phyloP scores from a whole-genome alignment of 2,113 vertebrate genomes.

The Strigops habroptila region DNA sequence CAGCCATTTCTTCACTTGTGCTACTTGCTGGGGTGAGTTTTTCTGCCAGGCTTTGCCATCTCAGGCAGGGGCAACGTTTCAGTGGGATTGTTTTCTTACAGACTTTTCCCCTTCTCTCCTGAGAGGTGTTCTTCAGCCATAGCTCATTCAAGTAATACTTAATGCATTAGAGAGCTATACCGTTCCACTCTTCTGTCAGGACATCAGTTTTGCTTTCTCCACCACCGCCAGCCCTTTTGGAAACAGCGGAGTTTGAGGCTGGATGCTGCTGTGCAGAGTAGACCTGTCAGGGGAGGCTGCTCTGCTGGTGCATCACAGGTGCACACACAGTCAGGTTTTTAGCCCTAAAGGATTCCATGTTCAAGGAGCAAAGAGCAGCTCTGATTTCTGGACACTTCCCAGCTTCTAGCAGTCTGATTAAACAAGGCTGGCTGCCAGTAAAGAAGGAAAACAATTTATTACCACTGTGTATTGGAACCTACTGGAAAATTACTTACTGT shows the following conservation, averaged over 20 bases:
- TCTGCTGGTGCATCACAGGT: not conserved
- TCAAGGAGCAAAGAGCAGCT: not conserved
- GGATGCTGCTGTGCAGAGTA: not conserved
- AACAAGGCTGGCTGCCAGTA: not conserved
- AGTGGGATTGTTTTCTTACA: not conserved
- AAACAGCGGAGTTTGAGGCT: not conserved
- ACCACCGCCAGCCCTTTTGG: not conserved
- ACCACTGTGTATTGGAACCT: not conserved
- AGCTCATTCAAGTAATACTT: not conserved
- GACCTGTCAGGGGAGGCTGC: not conserved
- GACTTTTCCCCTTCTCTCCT: not conserved
- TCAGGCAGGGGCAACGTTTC: not conserved
- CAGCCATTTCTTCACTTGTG: not conserved
- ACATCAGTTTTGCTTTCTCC: not conserved
- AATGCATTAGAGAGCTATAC: not conserved
- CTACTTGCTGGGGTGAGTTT: not conserved
- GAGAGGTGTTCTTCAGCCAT: not conserved
- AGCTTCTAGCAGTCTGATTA: not conserved
- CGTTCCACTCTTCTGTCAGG: not conserved
- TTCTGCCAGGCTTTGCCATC: not conserved
- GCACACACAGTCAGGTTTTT: not conserved
- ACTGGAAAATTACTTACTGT: constrained; percentile 32
- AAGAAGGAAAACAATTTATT: constrained; percentile 27
- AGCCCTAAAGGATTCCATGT: not conserved
- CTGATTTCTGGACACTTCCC: not conserved